Percentiles rank a stretch among this genome's conserved stretches.
These are phyloP conservation scores for Drosophila takahashii DNA, from an alignment of 1,140 invertebrate genomes.

Conservation along the genomic window DNA sequence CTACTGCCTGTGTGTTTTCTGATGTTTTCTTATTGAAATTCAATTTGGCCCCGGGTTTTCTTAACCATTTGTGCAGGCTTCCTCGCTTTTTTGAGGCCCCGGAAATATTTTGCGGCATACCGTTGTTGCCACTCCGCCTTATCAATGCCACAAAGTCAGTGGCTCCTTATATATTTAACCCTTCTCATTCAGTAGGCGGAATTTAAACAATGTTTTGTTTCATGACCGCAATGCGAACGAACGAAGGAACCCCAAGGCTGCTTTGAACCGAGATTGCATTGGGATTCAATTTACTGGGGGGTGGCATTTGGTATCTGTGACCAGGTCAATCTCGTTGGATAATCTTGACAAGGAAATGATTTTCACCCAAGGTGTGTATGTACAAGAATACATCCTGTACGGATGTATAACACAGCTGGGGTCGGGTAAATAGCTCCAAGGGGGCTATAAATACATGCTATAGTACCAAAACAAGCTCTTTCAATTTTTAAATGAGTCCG, in stretches of 20 bases:
- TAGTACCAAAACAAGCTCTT: not conserved
- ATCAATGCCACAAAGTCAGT: slow-evolving; percentile 64
- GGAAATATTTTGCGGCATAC: slow-evolving; percentile 37
- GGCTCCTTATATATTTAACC: slow-evolving; percentile 60
- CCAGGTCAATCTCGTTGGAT: slow-evolving; percentile 59
- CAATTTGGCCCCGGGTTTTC: slow-evolving; percentile 66
- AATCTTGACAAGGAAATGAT: slow-evolving; percentile 74
- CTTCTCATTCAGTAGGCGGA: slow-evolving; percentile 52
- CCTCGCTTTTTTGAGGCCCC: not conserved
- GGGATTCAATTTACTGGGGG: slow-evolving; percentile 74
- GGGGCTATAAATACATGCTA: not conserved
- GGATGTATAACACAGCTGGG: not conserved
- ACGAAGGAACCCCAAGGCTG: slow-evolving; percentile 5
- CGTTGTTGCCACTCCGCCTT: slow-evolving; percentile 26
- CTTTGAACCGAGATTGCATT: slow-evolving; percentile 59
- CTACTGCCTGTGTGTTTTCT: slow-evolving; percentile 27
- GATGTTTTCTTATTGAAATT: slow-evolving; percentile 80
- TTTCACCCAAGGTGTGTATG: slow-evolving; percentile 44
- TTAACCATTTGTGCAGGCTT: slow-evolving; percentile 18
- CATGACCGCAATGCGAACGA: slow-evolving; percentile 45
- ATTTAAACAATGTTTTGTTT: slow-evolving; percentile 72
- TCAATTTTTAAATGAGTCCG: too few species aligned
- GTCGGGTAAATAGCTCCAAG: slow-evolving; percentile 6
- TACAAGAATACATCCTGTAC: slow-evolving; percentile 8
- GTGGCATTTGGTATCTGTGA: slow-evolving; percentile 45